These are phyloP conservation scores for Scaptomyza pallida DNA, from an alignment of 1,140 invertebrate genomes.

Conservation along the genomic window DNA sequence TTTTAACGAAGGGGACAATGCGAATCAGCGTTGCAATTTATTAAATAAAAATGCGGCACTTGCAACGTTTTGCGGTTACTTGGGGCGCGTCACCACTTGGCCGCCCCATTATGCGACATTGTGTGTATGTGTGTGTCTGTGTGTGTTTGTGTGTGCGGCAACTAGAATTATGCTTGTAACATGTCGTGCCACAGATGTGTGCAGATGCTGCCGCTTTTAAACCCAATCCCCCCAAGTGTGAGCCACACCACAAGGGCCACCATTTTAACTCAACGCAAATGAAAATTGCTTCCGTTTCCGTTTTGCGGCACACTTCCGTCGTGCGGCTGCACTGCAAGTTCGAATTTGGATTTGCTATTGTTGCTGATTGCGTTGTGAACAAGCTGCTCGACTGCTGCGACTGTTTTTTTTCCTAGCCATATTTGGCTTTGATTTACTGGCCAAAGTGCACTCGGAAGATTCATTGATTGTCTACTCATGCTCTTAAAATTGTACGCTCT, in stretches of 20 bases:
- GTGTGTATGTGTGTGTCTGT: no score
- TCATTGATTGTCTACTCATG: slow-evolving; percentile 13
- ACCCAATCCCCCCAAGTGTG: slow-evolving; percentile 20
- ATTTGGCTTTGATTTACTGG: slow-evolving; percentile 43
- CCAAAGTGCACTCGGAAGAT: slow-evolving; percentile 11
- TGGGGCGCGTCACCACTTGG: slow-evolving; percentile 17
- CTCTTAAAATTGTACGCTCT: slow-evolving; percentile 1
- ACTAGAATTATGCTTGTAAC: slow-evolving; percentile 74
- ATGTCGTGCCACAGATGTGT: slow-evolving; percentile 64
- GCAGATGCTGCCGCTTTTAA: slow-evolving; percentile 13
- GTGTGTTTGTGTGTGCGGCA: slow-evolving; percentile 62
- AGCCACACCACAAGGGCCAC: slow-evolving; percentile 53
- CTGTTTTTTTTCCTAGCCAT: background rate
- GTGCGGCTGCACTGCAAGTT: slow-evolving; percentile 38
- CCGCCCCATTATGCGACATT: slow-evolving; percentile 43
- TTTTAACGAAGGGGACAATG: slow-evolving; percentile 31
- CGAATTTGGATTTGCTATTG: slow-evolving; percentile 59
- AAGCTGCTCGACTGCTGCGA: slow-evolving; percentile 12
- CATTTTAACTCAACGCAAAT: slow-evolving; percentile 75
- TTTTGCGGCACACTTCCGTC: slow-evolving; percentile 53
- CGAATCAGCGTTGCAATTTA: slow-evolving; percentile 56
- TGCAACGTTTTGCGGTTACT: slow-evolving; percentile 69
- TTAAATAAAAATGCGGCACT: slow-evolving; percentile 71
- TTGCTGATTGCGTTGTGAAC: slow-evolving; percentile 65
- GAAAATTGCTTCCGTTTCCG: slow-evolving; percentile 80